A percentile compares a stretch with the other conserved stretches of the same genome.
Evolutionary conservation across 2,888 invertebrate genomes (phyloP).

Genomic region (Geotrupes spiniger): DNA sequence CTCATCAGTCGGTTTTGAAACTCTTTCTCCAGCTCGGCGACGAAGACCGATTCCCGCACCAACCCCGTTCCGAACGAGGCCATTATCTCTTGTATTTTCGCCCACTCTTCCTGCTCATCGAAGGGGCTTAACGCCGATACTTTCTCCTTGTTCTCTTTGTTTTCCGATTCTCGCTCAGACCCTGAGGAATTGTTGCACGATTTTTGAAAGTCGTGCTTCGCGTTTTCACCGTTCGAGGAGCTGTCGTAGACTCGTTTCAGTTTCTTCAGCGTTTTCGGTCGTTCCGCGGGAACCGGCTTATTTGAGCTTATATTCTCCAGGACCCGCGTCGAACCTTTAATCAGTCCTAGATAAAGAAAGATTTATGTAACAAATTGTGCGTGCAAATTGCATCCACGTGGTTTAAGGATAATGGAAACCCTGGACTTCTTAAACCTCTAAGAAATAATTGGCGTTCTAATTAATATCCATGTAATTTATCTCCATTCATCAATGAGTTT

Average conservation of each 20-base stretch:
- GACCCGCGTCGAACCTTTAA: conserved; percentile 77
- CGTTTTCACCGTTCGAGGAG: conserved; percentile 36
- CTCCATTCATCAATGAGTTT: too few species aligned
- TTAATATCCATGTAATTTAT: too few species aligned
- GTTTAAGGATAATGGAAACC: too few species aligned
- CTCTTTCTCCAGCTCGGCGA: conserved; percentile 75
- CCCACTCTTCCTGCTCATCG: conserved; percentile 95
- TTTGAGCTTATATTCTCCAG: conserved; percentile 60
- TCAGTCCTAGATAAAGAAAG: conserved; percentile 59
- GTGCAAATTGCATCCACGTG: too few species aligned
- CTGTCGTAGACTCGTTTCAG: conserved; percentile 71
- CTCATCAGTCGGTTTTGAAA: conserved; percentile 71
- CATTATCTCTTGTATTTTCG: conserved; percentile 94
- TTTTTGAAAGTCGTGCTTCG: conserved; percentile 42
- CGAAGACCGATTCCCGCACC: conserved; percentile 73
- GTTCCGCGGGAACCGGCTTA: conserved; percentile 62
- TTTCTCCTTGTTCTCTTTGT: conserved; percentile 53
- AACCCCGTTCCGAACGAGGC: conserved; percentile 87
- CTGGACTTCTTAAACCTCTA: too few species aligned
- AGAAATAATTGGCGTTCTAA: too few species aligned
- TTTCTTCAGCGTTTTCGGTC: conserved; percentile 73
- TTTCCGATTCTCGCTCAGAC: conserved; percentile 51
- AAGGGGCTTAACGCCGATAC: conserved; percentile 77
- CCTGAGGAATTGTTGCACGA: conserved; percentile 42
- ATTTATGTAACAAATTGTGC: too few species aligned